A percentile compares a stretch with the other conserved stretches of the same genome.
Evolutionary conservation across 2,797 vertebrate species (phyloP).

Genomic region (Ispidina picta): DNA sequence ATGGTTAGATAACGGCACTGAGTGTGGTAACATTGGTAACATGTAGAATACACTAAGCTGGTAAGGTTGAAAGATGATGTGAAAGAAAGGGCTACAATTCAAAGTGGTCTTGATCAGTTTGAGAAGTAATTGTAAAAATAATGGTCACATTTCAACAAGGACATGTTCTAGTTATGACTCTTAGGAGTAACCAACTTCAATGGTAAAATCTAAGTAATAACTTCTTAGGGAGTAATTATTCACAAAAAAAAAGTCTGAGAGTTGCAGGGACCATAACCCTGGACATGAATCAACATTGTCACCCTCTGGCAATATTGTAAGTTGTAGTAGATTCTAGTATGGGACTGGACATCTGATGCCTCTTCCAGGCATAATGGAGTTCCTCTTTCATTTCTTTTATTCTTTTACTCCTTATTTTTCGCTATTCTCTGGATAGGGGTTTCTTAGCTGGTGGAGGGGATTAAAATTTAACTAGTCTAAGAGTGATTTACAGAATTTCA

Average conservation of each 20-base stretch:
- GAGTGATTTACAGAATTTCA: not conserved
- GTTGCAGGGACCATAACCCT: not conserved
- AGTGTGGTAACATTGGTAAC: not conserved
- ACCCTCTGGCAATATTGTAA: not conserved
- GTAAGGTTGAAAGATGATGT: not conserved
- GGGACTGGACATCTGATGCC: not conserved
- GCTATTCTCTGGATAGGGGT: not conserved
- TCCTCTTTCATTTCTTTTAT: not conserved
- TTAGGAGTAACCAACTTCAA: not conserved
- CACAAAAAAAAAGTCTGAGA: not conserved
- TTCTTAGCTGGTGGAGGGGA: accelerated
- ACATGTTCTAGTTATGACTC: not conserved
- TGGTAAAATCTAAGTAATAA: not conserved
- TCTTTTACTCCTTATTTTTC: not conserved
- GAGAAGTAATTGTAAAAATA: not conserved
- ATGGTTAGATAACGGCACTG: not conserved
- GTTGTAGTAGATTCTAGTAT: not conserved
- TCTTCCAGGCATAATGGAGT: not conserved
- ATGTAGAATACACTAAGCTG: not conserved
- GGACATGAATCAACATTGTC: not conserved
- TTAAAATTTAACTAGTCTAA: not conserved
- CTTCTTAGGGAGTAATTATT: not conserved
- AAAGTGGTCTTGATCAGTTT: not conserved
- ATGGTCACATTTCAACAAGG: not conserved
- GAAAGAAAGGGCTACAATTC: not conserved